Evolutionary conservation across 2,888 invertebrate species (phyloP).

Genomic region (Hetaerina titia): DNA sequence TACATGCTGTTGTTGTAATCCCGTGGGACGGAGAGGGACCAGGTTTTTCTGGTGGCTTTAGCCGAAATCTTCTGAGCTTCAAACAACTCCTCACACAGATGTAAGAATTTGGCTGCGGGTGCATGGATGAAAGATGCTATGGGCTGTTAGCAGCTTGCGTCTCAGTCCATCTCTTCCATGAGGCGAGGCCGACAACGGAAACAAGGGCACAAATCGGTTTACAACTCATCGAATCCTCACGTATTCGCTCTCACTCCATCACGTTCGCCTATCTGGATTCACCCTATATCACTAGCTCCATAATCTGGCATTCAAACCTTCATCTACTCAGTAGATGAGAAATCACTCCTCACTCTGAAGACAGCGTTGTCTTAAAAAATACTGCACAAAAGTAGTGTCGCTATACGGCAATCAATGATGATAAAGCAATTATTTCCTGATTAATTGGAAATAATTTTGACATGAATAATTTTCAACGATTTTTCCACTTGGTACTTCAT

Average conservation of each 20-base stretch:
- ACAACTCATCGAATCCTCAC: background rate
- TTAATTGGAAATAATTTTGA: too few relatives aligned
- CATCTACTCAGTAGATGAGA: too few relatives aligned
- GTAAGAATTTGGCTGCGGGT: background rate
- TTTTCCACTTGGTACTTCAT: too few relatives aligned
- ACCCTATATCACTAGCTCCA: background rate
- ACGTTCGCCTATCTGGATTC: background rate
- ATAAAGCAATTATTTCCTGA: too few relatives aligned
- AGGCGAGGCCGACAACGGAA: background rate
- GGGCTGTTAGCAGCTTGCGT: background rate
- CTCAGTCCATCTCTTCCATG: too few relatives aligned
- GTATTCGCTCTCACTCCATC: background rate
- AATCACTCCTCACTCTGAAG: too few relatives aligned
- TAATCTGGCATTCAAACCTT: too few relatives aligned
- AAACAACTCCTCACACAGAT: background rate
- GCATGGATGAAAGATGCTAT: background rate
- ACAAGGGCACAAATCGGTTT: slow-evolving; percentile 7
- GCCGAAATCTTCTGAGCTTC: background rate
- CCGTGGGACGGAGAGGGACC: background rate
- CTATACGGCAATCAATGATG: too few relatives aligned
- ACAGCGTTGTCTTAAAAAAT: too few relatives aligned
- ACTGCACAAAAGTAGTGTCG: too few relatives aligned
- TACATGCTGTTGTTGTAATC: too few relatives aligned
- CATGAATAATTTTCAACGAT: too few relatives aligned
- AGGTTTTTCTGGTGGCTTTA: background rate